Evolutionary conservation across 2,797 vertebrate species (phyloP).

Genomic region (Pangasius larnaudii): DNA sequence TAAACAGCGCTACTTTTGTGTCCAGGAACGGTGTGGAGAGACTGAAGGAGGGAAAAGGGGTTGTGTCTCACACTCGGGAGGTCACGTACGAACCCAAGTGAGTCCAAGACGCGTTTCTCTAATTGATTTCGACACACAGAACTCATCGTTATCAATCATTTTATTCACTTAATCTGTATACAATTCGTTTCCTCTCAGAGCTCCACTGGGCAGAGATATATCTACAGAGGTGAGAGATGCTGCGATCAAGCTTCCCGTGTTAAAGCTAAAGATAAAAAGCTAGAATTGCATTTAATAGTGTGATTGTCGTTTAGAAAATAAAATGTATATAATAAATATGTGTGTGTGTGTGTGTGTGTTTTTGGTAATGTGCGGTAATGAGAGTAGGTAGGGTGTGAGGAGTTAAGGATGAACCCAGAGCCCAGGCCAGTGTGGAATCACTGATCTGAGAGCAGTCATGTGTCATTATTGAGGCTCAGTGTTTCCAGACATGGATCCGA

Average conservation of each 20-base stretch:
- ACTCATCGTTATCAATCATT: background rate
- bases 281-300: conserved; percentile 48
- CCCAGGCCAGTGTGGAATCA: background rate
- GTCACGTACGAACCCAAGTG: conserved; percentile 89
- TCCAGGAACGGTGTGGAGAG: conserved; percentile 93
- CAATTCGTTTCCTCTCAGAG: conserved; percentile 70
- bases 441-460: background rate
- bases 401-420: background rate
- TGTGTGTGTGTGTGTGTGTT: background rate
- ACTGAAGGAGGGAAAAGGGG: conserved; percentile 81
- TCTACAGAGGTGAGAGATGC: conserved; percentile 84
- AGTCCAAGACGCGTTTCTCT: conserved; percentile 44
- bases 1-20: conserved; percentile 29
- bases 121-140: background rate
- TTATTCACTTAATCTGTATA: background rate
- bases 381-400: too few species aligned
- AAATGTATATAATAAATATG: background rate
- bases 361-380: background rate
- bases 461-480: background rate
- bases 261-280: conserved; percentile 71
- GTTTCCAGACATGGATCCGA: background rate
- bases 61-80: conserved; percentile 75
- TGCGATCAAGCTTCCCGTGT: conserved; percentile 79
- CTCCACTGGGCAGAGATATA: conserved; percentile 87
- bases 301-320: background rate